Percentiles rank a stretch among this genome's conserved stretches.
phyloP scores from a whole-genome alignment of 2,888 invertebrate genomes.

The Idaea biselata region DNA sequence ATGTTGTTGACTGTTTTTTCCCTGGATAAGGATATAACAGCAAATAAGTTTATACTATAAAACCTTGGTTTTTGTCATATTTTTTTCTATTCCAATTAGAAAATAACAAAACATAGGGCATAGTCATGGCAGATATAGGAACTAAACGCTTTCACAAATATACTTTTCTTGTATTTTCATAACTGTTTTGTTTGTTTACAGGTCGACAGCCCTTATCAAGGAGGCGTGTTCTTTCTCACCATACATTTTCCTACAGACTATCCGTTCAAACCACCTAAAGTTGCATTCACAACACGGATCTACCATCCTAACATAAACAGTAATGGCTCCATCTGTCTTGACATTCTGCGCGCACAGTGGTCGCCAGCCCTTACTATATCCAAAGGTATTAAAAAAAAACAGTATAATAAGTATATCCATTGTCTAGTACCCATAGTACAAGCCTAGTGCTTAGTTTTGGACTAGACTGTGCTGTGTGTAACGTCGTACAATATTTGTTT shows the following conservation, averaged over 20 bases:
- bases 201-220: conserved; percentile 99
- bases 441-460: no score
- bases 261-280: conserved; percentile 99
- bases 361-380: conserved; percentile 99
- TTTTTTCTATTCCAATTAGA: no score
- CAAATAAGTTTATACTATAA: no score
- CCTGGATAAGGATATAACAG: no score
- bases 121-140: no score
- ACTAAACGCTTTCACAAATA: not conserved
- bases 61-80: no score
- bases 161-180: not conserved
- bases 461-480: no score
- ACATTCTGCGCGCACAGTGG: conserved; percentile 99
- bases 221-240: conserved; percentile 99
- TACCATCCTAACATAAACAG: conserved; percentile 99
- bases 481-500: no score
- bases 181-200: conserved; percentile 62
- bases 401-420: no score
- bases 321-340: conserved; percentile 99
- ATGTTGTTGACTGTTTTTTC: no score
- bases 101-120: no score
- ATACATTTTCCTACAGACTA: conserved; percentile 99
- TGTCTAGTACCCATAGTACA: no score
- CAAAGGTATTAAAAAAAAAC: conserved; percentile 86
- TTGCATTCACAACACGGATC: conserved; percentile 99